Base-by-base conservation (phyloP, 2,888 invertebrate species). In the Coenonympha arcania region DNA sequence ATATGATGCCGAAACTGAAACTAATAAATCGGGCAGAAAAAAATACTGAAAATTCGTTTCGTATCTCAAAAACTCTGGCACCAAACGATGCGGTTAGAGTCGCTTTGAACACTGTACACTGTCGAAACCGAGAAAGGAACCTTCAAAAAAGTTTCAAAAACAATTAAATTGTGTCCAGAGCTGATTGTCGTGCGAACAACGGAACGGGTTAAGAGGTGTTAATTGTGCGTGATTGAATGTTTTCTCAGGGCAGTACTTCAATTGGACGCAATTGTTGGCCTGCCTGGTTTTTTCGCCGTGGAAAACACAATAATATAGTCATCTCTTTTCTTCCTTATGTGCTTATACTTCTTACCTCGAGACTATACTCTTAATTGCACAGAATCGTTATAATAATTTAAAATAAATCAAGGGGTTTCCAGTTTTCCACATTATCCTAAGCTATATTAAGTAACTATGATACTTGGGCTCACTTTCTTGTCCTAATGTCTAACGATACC, bases 171-270 rank as follows among this genome's bases (percentile, higher is more conserved):
- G 77, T 75, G 81, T 60, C 55, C 62, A 54, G 55, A 52, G 57
- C 56, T 80, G 79, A 87, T 87, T 84, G 82, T 69, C 87, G 87
- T 87, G 87, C 81, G 87, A 87, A 83, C 84, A 71, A 42, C 64
- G 63, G 75, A 76, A 63, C 82, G 87, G 87, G 87, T 87, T 87
- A 87, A 87, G 80, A 87, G 86, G 87, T 87, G 87, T 87, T 87
- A 87, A 87, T 87, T 87, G 87, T 78, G 71, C 73, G 82, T 83
- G 87, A 87, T 87, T 87, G 87, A 83, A 84, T 87, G 87, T 86
- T 86, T 85, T 86, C 84, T 82, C 81, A 82, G 84, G 82, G 79
- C 45, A 37, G 36, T 37, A 45, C 37, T 45, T 45, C 78, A 86
- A 86, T 86, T 86, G 84, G 68, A 77, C 74, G 74, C 83, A 45